These are phyloP conservation scores for Peromyscus polionotus DNA, from an alignment of 2,113 vertebrate genomes.

Conservation along the genomic window DNA sequence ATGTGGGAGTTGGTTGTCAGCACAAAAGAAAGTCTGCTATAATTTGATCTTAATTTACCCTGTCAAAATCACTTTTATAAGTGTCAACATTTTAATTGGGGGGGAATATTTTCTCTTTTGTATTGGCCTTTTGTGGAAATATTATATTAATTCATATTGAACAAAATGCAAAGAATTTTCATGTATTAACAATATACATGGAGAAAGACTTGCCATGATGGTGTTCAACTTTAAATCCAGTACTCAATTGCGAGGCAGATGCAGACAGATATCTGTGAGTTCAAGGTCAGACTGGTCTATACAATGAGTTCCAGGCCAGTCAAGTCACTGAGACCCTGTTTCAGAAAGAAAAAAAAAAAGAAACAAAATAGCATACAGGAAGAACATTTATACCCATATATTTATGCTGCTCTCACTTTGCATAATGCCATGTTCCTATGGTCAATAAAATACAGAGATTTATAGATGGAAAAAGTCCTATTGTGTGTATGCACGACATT, in stretches of 20 bases:
- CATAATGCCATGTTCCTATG: background rate
- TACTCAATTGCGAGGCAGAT: background rate
- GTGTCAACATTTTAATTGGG: background rate
- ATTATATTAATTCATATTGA: too few relatives aligned
- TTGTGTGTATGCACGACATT: background rate
- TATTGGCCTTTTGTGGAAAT: too few relatives aligned
- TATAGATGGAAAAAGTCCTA: background rate
- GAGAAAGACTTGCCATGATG: background rate
- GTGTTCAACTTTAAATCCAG: background rate
- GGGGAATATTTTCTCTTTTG: too few relatives aligned
- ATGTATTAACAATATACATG: background rate
- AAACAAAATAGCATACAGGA: background rate
- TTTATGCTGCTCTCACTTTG: background rate
- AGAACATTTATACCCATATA: background rate
- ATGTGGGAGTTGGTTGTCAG: too few relatives aligned
- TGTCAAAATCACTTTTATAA: background rate
- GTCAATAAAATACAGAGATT: background rate
- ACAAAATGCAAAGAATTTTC: background rate
- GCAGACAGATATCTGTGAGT: background rate
- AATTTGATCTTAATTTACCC: background rate
- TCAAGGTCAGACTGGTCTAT: background rate
- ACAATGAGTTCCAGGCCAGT: background rate
- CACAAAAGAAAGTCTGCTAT: too few relatives aligned
- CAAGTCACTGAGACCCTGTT: too few relatives aligned
- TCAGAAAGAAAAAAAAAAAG: background rate